Evolutionary conservation across 2,113 vertebrate genomes (phyloP), one percentile per base, ranked within the genome.

Genomic region (Ammospiza caudacuta): DNA sequence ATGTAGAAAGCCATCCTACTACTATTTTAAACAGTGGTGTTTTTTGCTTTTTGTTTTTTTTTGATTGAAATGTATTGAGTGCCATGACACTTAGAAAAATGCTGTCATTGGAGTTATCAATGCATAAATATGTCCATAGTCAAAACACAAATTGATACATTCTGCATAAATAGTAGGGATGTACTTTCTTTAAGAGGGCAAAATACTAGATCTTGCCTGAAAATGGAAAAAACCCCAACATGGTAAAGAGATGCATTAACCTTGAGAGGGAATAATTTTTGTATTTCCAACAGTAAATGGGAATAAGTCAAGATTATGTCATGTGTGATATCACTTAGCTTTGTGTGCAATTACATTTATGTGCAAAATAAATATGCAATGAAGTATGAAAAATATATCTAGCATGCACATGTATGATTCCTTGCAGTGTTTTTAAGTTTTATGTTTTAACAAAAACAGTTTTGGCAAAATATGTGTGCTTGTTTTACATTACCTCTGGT

Each of bases 381-480:
- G 29, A 61, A 33, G 23, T 41, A 22, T 31, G 29, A 69, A 90
- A 92, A 73, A 37, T 37, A 33, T 12, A 9, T 1, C 1, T 64
- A 21, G 11, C 16, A 22, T 61, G 59, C 61, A 83, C 39, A 39
- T 22, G 1, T 14, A 17, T 47, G 8, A 1, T 12, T 88, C 16
- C 22, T n/a, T 83, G 47, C 16, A 35, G 11, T 52, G 29, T 17
- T 87, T 89, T 58, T 57, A 51, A 85, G 15, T 51, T 91, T 55
- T 33, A 12, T 20, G 18, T 55, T 2, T 1, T 33, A 23, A 41
- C 17, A 7, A 85, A 3, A 11, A 37, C 0, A 3, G 5, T 7
- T 52, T 79, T 73, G 41, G 15, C 3, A n/a, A 66, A 58, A 29
- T 62, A 31, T 66, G 9, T 47, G 14, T 27, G 9, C 87, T 84